phyloP scores from a whole-genome alignment of 2,113 vertebrate genomes.

The Larimichthys crocea region DNA sequence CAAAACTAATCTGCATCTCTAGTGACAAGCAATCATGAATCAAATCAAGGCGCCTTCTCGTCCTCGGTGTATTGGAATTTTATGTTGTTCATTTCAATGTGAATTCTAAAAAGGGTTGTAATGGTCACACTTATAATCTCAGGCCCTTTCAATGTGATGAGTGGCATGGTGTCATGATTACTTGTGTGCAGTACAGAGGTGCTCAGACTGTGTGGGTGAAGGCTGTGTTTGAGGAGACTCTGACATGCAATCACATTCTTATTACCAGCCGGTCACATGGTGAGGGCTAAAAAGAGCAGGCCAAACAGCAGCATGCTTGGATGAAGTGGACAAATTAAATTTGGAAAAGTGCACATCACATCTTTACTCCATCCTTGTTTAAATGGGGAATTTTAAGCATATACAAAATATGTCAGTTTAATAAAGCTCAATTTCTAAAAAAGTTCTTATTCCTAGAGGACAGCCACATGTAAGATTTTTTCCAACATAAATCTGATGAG shows the following conservation, averaged over 20 bases:
- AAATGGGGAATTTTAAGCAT: background rate
- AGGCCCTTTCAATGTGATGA: constrained; percentile 10
- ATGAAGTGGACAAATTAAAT: constrained; percentile 29
- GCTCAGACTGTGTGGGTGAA: constrained; percentile 34
- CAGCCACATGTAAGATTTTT: constrained; percentile 4
- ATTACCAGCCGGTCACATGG: constrained; percentile 29
- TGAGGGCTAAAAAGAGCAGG: constrained; percentile 18
- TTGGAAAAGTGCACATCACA: constrained; percentile 16
- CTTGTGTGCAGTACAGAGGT: constrained; percentile 7
- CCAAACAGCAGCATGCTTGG: background rate
- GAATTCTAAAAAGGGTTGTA: constrained; percentile 25
- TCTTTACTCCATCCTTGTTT: background rate
- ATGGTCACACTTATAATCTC: constrained; percentile 19
- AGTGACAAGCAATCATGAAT: constrained; percentile 17
- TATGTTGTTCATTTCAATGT: constrained; percentile 37
- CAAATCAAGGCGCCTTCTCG: constrained; percentile 6
- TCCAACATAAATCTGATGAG: constrained; percentile 18
- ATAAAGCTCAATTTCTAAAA: constrained; percentile 9
- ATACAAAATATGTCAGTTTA: constrained; percentile 1
- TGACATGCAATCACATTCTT: constrained; percentile 60
- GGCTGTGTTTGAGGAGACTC: constrained; percentile 37
- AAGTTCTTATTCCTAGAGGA: constrained; percentile 24
- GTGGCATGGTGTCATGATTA: constrained; percentile 29
- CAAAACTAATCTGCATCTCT: constrained; percentile 20
- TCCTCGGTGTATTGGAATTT: background rate